Conservation (phyloP, 2,113 vertebrate species). For the Gila orcuttii region DNA sequence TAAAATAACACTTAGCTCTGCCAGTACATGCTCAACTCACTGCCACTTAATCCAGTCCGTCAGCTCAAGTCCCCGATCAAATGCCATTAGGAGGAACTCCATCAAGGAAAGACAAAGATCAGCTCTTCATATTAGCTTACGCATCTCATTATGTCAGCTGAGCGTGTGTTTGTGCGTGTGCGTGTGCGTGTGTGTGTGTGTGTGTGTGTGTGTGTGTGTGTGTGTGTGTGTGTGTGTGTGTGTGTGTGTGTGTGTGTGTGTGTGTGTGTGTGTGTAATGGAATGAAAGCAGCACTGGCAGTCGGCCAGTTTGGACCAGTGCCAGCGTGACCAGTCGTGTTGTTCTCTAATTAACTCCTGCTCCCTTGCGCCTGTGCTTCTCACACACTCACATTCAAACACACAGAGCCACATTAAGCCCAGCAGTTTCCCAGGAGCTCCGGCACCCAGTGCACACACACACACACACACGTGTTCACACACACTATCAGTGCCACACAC, state of each 20-base stretch:
- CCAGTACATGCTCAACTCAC: constrained; percentile 65
- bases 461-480: constrained; percentile 29
- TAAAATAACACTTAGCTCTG: constrained; percentile 67
- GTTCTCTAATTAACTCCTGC: constrained; percentile 64
- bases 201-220: constrained; percentile 16
- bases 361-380: constrained; percentile 37
- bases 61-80: constrained; percentile 62
- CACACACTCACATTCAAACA: constrained; percentile 45
- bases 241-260: constrained; percentile 45
- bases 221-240: constrained; percentile 1
- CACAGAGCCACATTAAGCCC: constrained; percentile 33
- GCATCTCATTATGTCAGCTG: constrained; percentile 66
- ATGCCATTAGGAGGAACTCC: constrained; percentile 62
- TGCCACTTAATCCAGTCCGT: constrained; percentile 68
- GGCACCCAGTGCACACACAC: not conserved
- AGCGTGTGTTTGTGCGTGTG: constrained; percentile 34
- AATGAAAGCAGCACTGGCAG: constrained; percentile 58
- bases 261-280: constrained; percentile 48
- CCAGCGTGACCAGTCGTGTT: constrained; percentile 57
- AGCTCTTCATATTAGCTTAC: constrained; percentile 67
- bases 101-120: constrained; percentile 59
- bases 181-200: constrained; percentile 49
- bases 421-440: constrained; percentile 36
- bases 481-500: constrained; percentile 39
- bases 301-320: constrained; percentile 63